Evolutionary conservation across 2,888 invertebrate genomes (phyloP).

Genomic region (Stenoptilia bipunctidactyla): DNA sequence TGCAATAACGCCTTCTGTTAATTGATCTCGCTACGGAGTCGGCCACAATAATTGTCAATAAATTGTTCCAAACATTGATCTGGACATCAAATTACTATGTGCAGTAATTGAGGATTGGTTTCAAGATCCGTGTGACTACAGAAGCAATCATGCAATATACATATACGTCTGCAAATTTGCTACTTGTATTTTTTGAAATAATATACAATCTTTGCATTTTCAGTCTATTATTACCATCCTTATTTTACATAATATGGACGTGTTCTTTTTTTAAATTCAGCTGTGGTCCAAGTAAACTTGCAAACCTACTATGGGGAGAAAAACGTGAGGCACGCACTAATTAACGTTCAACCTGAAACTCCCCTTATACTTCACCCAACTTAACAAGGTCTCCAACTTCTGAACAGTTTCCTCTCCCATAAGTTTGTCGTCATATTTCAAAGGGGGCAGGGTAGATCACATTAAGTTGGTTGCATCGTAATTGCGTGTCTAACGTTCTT

Average conservation of each 20-base stretch:
- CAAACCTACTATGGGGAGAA: conserved; percentile 34
- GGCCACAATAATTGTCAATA: conserved; percentile 65
- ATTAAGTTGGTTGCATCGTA: conserved; percentile 45
- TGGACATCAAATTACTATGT: conserved; percentile 50
- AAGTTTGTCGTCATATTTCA: conserved; percentile 24
- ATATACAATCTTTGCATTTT: too few species aligned
- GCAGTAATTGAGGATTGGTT: neutral
- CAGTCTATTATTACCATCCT: too few species aligned
- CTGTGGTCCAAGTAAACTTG: too few species aligned
- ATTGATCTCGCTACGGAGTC: conserved; percentile 55
- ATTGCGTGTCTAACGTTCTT: conserved; percentile 65
- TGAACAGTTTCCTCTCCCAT: conserved; percentile 34
- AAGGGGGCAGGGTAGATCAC: conserved; percentile 37
- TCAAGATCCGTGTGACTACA: too few species aligned
- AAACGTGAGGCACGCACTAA: conserved; percentile 65
- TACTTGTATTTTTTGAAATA: too few species aligned
- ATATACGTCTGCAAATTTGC: too few species aligned
- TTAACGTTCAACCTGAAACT: conserved; percentile 68
- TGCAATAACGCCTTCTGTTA: conserved; percentile 62
- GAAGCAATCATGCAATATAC: too few species aligned
- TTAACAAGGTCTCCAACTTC: conserved; percentile 37
- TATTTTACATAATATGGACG: too few species aligned
- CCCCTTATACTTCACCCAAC: conserved; percentile 41
- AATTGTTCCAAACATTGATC: conserved; percentile 64
- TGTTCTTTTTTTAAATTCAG: too few species aligned